phyloP scores from a whole-genome alignment of 2,113 vertebrate genomes.

The Raja brachyura region DNA sequence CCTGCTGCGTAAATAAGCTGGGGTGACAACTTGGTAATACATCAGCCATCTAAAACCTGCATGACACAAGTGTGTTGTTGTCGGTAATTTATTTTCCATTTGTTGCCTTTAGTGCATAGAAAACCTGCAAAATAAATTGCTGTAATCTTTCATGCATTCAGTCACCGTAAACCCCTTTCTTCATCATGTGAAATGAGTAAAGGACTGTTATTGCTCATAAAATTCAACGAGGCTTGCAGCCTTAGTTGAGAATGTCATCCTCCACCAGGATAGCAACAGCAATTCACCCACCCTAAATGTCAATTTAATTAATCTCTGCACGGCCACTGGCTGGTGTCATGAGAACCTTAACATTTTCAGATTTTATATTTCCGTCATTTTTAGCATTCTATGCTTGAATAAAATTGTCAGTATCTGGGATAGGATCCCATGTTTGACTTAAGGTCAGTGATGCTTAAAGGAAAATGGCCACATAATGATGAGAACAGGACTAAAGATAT shows the following conservation, averaged over 20 bases:
- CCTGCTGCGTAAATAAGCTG: slow-evolving; percentile 7
- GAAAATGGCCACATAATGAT: not conserved
- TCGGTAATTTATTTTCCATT: slow-evolving; percentile 6
- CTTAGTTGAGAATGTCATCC: not conserved
- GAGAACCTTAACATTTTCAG: too few relatives aligned
- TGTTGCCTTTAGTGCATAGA: not conserved
- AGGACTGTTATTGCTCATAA: not conserved
- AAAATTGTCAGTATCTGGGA: not conserved
- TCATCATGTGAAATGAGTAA: not conserved
- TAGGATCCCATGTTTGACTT: not conserved
- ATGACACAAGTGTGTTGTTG: not conserved
- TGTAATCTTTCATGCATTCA: not conserved
- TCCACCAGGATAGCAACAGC: not conserved
- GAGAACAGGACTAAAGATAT: not conserved
- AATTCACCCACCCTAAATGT: too few relatives aligned
- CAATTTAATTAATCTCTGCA: too few relatives aligned
- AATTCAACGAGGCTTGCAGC: not conserved
- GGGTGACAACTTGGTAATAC: slow-evolving; percentile 18
- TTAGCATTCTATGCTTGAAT: too few relatives aligned
- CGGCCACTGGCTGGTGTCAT: too few relatives aligned
- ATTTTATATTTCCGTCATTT: too few relatives aligned
- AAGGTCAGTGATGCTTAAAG: not conserved
- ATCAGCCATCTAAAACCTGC: slow-evolving; percentile 6
- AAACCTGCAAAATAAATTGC: not conserved
- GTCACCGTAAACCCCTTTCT: not conserved